Conservation (phyloP, 2,113 vertebrate species). For the Sturnus vulgaris region DNA sequence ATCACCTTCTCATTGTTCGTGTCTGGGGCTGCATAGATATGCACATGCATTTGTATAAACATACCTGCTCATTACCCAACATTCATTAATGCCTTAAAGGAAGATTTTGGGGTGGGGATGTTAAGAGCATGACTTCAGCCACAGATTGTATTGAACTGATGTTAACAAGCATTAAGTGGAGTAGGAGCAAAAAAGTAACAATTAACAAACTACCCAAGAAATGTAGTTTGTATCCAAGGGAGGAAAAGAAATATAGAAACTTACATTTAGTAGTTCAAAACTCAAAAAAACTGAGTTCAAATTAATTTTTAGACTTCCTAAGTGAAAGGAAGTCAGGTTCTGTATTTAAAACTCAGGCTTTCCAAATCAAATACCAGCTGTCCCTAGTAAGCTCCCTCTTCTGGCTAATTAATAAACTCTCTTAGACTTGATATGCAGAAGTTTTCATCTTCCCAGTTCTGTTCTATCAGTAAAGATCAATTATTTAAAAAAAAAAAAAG, state of each 20-base stretch:
- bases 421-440: background rate
- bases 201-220: background rate
- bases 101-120: background rate
- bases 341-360: background rate
- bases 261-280: background rate
- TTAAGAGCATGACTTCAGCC: background rate
- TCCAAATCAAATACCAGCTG: background rate
- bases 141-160: background rate
- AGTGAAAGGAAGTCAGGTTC: background rate
- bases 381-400: slow-evolving; percentile 32
- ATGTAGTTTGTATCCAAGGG: background rate
- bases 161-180: background rate
- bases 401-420: slow-evolving; percentile 14
- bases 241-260: background rate
- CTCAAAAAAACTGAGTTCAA: background rate
- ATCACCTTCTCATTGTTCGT: background rate
- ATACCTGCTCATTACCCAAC: background rate
- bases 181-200: background rate
- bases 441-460: background rate
- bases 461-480: background rate
- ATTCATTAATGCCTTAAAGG: background rate
- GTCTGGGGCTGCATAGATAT: background rate
- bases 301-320: background rate
- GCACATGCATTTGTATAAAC: background rate
- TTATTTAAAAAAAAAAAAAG: too few relatives aligned